Evolutionary conservation across 2,797 vertebrate species (phyloP), one percentile per base, ranked within the genome.

Genomic region (Chelidonichthys spinosus): DNA sequence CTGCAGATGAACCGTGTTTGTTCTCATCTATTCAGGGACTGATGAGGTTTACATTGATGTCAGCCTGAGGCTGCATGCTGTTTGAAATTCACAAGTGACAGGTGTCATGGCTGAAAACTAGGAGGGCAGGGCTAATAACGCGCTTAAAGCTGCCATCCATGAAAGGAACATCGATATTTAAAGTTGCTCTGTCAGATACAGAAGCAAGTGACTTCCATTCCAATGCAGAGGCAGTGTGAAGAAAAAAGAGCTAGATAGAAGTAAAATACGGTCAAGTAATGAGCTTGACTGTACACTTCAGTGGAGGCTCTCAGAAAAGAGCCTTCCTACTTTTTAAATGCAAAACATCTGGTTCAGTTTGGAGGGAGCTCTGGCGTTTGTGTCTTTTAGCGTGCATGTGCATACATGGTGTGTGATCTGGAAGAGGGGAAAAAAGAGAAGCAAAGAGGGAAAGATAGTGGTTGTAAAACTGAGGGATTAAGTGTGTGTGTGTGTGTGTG

Each of bases 341-440:
- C 66, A 80, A 85, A 86, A 83, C 92, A 92, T 90, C 86, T 92
- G 92, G 43, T 66, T 78, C 17, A 49, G 49, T 54, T 82, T 5
- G 50, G 74, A 74, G 66, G 37, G 61, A 72, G 78, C 67, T 70
- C 67, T 69, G 79, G 65, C 42, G 64, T 69, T 37, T 61, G 61
- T 71, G 66, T 84, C 43, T 58, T 39, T 55, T 39, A 6, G 71
- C 5, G 25, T 76, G 73, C 10, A 18, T 74, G 81, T 25, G 32
- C 75, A 75, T 61, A 52, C 75, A 79, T 61, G 63, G 72, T 78
- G 79, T 82, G 88, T 64, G 79, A 80, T 82, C 66, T 52, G 6
- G 6, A 64, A n/a, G 76, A 53, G 49, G 33, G 11, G 42, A 39
- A 66, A 76, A 55, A 60, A 25, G 25, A 58, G n/a, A 72, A 6